Evolutionary conservation across 2,797 vertebrate genomes (phyloP).

Genomic region (Sebastes paucispinis): DNA sequence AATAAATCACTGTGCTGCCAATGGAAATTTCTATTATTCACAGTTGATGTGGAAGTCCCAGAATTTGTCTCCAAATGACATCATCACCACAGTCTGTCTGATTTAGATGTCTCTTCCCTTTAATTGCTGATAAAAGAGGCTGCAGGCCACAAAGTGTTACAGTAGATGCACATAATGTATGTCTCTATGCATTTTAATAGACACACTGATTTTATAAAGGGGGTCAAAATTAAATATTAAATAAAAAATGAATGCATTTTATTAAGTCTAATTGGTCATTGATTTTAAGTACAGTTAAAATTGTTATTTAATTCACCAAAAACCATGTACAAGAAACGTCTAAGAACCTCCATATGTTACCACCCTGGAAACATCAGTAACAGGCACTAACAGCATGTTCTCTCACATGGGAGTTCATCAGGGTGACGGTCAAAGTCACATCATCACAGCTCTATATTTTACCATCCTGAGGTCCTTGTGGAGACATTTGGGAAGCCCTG

Average conservation of each 20-base stretch:
- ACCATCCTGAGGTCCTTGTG: background rate
- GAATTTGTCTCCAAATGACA: background rate
- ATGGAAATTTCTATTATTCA: background rate
- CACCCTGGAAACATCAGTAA: background rate
- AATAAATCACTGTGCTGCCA: background rate
- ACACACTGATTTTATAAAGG: background rate
- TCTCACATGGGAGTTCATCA: background rate
- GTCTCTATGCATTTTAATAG: background rate
- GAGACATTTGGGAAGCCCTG: conserved; percentile 17
- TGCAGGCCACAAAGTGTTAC: background rate
- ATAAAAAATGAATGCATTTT: background rate
- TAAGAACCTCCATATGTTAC: background rate
- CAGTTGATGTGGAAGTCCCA: background rate
- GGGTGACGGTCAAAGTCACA: background rate
- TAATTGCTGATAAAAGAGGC: background rate
- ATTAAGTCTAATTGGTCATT: background rate
- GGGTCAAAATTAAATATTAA: too few relatives aligned
- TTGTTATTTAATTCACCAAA: background rate
- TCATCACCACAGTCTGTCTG: background rate
- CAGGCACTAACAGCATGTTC: background rate
- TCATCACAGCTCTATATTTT: background rate
- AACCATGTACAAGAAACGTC: background rate
- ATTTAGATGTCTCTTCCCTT: background rate
- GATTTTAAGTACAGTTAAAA: background rate
- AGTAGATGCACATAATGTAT: background rate